Evolutionary conservation across 2,797 vertebrate species (phyloP), one percentile per base, ranked within the genome.

Genomic region (Pseudomugil gertrudae): DNA sequence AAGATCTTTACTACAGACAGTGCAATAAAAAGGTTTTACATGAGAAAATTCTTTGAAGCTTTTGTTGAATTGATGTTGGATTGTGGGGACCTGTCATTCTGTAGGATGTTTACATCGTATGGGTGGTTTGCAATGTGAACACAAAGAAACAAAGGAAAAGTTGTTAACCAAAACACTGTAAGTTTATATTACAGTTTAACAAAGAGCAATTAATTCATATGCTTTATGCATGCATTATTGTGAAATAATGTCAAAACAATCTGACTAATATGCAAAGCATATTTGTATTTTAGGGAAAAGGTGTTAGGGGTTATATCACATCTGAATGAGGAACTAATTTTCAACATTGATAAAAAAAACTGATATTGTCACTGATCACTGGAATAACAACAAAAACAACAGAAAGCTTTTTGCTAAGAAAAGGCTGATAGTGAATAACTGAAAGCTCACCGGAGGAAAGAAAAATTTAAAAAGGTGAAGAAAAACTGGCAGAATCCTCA

Each of bases 401-500:
- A 63, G 23, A 72, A 15, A 69, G 17, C 72, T 48, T 69, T 74
- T 74, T n/a, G 27, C 47, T 69, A 63, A 84, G 61, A 36, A 78
- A 72, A 60, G 61, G 51, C 71, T 73, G 69, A 55, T 36, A 59
- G 24, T 70, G 66, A 68, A 40, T 59, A 75, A 80, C 80, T 38
- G 50, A 66, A 17, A 48, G 73, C 55, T 80, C 82, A 63, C 59
- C 21, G 21, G 9, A 23, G 57, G 2, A 4, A 15, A 47, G n/a
- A 10, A 45, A 47, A 57, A 72, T 76, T 81, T 69, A 29, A 74
- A 40, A 62, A 69, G 63, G 53, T 33, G 67, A 79, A 82, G 72
- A 57, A 80, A 87, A 87, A 86, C 77, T 66, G 72, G 60, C 54
- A 78, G 76, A 56, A 60, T 86, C 78, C 88, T 88, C 89, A 35